A percentile compares a stretch with the other conserved stretches of the same genome.
These are phyloP conservation scores for Girardia tigrina DNA, from an alignment of 2,888 invertebrate genomes.

Conservation along the genomic window DNA sequence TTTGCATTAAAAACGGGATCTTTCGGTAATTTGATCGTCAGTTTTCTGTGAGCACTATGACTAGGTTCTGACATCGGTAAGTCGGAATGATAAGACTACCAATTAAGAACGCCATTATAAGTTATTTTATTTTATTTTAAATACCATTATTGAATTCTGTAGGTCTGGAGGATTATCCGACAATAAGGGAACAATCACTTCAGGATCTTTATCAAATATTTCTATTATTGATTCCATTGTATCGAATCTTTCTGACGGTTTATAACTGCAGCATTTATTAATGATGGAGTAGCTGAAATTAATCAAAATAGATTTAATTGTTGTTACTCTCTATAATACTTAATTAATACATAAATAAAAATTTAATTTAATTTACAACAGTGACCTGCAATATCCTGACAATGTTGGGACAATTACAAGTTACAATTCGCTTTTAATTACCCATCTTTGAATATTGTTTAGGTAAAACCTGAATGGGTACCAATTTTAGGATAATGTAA, in stretches of 20 bases:
- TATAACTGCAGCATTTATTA: neutral
- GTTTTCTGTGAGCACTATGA: neutral
- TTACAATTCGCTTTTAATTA: too few species aligned
- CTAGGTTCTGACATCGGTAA: neutral
- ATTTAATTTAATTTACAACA: too few species aligned
- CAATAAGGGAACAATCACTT: neutral
- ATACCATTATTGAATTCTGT: neutral
- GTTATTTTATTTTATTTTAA: too few species aligned
- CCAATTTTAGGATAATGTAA: too few species aligned
- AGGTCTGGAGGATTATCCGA: neutral
- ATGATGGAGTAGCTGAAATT: neutral
- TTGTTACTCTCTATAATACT: too few species aligned
- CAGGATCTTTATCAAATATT: neutral
- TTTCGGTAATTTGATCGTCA: neutral
- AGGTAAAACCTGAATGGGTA: too few species aligned
- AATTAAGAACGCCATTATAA: too few species aligned
- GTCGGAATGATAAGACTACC: neutral
- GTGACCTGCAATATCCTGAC: too few species aligned
- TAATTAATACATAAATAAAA: too few species aligned
- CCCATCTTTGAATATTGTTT: too few species aligned
- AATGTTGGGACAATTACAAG: too few species aligned
- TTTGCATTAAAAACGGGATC: neutral
- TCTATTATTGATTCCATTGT: neutral
- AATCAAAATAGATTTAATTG: too few species aligned
- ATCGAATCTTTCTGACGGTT: neutral